Conservation (phyloP, 2,888 invertebrate species). For the Euproctis similis region DNA sequence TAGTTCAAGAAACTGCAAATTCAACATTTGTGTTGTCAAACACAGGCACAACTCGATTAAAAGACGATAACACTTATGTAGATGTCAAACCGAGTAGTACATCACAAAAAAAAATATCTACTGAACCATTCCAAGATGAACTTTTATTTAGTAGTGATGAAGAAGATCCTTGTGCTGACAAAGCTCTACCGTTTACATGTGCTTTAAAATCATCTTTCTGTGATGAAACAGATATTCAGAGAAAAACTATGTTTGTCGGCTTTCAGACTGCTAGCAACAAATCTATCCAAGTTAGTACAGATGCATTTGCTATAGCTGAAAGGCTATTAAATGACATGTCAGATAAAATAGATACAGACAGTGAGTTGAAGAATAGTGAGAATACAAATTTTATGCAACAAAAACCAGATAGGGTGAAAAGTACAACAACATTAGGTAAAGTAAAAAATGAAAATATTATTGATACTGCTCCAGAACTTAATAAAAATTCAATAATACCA, state of each 20-base stretch:
- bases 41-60: too few relatives aligned
- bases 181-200: conserved; percentile 45
- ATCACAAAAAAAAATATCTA: conserved; percentile 3
- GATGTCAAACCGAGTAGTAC: too few relatives aligned
- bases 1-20: conserved; percentile 17
- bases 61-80: too few relatives aligned
- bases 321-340: conserved; percentile 30
- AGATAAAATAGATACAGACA: conserved; percentile 25
- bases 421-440: background rate
- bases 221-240: conserved; percentile 34
- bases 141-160: conserved; percentile 64
- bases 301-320: conserved; percentile 49
- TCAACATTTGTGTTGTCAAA: background rate
- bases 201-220: conserved; percentile 47
- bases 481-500: too few relatives aligned
- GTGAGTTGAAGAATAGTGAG: conserved; percentile 15
- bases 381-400: too few relatives aligned
- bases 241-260: conserved; percentile 56
- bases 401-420: too few relatives aligned
- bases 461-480: too few relatives aligned
- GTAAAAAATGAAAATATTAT: background rate
- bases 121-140: conserved; percentile 39
- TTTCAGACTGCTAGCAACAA: conserved; percentile 65
- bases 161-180: conserved; percentile 36
- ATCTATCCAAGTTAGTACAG: conserved; percentile 46